These are phyloP conservation scores for Clarias pachynema DNA, from an alignment of 2,797 vertebrate genomes.

Conservation along the genomic window DNA sequence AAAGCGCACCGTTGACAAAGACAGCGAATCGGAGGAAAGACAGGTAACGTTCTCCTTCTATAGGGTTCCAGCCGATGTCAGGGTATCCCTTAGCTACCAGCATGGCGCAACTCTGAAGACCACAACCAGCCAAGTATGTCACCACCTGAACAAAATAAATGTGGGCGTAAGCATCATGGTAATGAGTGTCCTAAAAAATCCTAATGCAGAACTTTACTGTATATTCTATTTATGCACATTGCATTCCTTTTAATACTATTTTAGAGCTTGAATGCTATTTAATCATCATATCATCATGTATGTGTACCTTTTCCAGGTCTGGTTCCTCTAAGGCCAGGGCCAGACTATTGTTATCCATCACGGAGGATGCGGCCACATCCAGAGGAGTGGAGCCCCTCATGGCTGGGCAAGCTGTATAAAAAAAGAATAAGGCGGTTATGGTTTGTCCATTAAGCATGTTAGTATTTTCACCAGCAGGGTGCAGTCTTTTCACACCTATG, in stretches of 20 bases:
- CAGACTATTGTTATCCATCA: slow-evolving; percentile 98
- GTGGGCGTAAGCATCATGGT: neutral
- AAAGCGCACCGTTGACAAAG: slow-evolving; percentile 91
- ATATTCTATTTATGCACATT: neutral
- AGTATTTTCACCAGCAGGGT: slow-evolving; percentile 66
- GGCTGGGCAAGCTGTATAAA: slow-evolving; percentile 84
- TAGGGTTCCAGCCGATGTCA: slow-evolving; percentile 97
- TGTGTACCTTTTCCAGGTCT: slow-evolving; percentile 90
- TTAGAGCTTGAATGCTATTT: neutral
- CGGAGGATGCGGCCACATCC: slow-evolving; percentile 94
- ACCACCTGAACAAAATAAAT: slow-evolving; percentile 81
- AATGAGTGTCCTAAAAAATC: neutral
- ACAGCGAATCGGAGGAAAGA: slow-evolving; percentile 96
- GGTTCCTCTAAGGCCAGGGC: slow-evolving; percentile 92
- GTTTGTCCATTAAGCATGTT: neutral
- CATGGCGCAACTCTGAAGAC: slow-evolving; percentile 94
- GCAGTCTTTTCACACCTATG: slow-evolving; percentile 59
- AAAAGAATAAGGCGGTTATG: neutral
- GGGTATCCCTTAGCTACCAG: slow-evolving; percentile 94
- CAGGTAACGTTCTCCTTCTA: slow-evolving; percentile 96
- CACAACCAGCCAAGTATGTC: slow-evolving; percentile 94
- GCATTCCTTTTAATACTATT: neutral
- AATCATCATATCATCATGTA: neutral
- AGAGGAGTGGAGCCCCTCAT: slow-evolving; percentile 97
- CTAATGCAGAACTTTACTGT: no score